phyloP scores from a whole-genome alignment of 2,888 invertebrate genomes.

The Dryocosmus kuriphilus region DNA sequence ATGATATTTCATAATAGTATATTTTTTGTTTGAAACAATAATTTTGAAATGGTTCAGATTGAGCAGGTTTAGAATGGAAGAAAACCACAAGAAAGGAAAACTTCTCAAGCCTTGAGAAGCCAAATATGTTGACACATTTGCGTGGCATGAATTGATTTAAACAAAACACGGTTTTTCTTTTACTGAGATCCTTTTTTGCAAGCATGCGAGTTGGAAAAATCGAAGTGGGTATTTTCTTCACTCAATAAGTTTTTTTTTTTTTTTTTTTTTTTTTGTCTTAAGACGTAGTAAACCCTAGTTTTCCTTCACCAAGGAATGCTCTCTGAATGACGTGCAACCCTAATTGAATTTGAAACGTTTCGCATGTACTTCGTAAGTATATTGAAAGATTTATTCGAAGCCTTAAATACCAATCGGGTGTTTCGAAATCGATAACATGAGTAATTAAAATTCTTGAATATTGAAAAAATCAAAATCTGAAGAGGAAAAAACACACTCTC shows the following conservation, averaged over 20 bases:
- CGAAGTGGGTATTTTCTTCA: neutral
- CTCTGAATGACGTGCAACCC: constrained; percentile 26
- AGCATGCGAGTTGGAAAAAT: constrained; percentile 4
- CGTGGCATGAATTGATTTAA: constrained; percentile 27
- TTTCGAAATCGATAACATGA: neutral
- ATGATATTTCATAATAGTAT: too few relatives aligned
- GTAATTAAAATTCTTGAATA: neutral
- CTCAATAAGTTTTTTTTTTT: neutral
- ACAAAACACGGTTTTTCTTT: constrained; percentile 12
- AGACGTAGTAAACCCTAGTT: neutral
- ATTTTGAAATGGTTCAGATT: neutral
- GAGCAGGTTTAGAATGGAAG: neutral
- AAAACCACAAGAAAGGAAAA: neutral
- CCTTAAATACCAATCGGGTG: neutral
- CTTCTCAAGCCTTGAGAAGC: neutral
- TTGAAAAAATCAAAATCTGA: neutral
- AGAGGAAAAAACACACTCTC: neutral
- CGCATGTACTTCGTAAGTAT: constrained; percentile 24
- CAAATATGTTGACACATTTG: neutral
- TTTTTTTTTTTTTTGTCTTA: neutral
- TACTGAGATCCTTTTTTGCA: constrained; percentile 1
- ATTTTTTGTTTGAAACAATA: neutral
- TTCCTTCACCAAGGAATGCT: constrained; percentile 15
- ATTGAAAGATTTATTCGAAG: neutral
- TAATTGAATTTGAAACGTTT: constrained; percentile 13